phyloP scores from a whole-genome alignment of 2,113 vertebrate species.

The Sapajus apella region DNA sequence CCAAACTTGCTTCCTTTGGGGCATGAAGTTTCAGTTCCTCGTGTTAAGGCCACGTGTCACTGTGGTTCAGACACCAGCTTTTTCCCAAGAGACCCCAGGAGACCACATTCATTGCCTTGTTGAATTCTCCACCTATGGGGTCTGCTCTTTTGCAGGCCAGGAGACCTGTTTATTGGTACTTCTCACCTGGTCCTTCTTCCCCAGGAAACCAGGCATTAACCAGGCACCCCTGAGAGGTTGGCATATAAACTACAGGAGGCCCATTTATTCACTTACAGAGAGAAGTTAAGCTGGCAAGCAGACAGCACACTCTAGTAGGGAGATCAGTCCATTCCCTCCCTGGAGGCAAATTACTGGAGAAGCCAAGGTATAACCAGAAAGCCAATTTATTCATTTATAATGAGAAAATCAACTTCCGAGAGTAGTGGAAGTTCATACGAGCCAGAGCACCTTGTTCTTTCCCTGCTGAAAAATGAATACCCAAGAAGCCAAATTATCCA shows the following conservation, averaged over 20 bases:
- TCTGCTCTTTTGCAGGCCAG: not conserved
- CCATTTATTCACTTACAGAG: not conserved
- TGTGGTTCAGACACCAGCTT: not conserved
- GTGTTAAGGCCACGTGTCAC: not conserved
- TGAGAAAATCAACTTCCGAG: conserved; percentile 47
- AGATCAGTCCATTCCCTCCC: not conserved
- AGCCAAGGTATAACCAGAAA: not conserved
- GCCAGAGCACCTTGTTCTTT: not conserved
- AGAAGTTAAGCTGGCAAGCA: not conserved
- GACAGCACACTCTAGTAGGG: not conserved
- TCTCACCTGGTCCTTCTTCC: not conserved
- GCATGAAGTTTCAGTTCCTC: not conserved
- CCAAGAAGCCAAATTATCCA: not conserved
- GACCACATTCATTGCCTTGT: not conserved
- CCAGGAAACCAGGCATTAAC: not conserved
- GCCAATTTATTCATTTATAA: not conserved
- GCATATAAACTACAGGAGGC: not conserved
- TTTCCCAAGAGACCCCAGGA: not conserved
- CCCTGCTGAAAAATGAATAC: not conserved
- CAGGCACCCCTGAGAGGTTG: not conserved
- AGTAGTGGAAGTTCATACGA: not conserved
- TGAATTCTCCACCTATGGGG: not conserved
- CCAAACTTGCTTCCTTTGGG: not conserved
- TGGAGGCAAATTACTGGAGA: not conserved
- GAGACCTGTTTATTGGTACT: no score